Conservation (phyloP, 2,797 vertebrate species). For the Aldrovandia affinis region DNA sequence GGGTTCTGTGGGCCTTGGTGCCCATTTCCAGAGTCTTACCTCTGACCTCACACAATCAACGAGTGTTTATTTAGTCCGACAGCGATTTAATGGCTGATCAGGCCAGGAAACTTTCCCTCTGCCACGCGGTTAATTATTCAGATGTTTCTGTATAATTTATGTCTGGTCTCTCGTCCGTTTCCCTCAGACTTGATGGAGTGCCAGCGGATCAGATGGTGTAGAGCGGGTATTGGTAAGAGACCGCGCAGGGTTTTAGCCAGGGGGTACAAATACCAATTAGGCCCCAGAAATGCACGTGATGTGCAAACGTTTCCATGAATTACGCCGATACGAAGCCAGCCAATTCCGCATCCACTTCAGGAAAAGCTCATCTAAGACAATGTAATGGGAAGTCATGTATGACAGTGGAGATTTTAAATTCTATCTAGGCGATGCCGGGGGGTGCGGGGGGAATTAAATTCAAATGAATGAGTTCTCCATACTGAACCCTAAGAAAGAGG, state of each 20-base stretch:
- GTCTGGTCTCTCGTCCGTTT: conserved; percentile 8
- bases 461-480: conserved; percentile 5
- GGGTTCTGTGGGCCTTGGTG: background rate
- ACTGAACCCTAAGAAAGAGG: conserved; percentile 18
- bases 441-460: background rate
- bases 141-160: conserved; percentile 34
- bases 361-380: background rate
- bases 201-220: conserved; percentile 26
- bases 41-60: conserved; percentile 37
- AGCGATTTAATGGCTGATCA: conserved; percentile 48
- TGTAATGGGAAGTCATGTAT: background rate
- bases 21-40: conserved; percentile 25
- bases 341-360: background rate
- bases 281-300: conserved; percentile 32
- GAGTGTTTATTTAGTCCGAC: conserved; percentile 46
- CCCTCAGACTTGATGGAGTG: conserved; percentile 20
- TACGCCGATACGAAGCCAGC: conserved; percentile 29
- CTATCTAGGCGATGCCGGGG: background rate
- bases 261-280: conserved; percentile 49
- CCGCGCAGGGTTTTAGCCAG: conserved; percentile 49
- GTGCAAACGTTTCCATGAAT: conserved; percentile 28
- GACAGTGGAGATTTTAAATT: conserved; percentile 7
- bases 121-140: conserved; percentile 55
- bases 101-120: conserved; percentile 40
- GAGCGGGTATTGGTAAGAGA: conserved; percentile 23